A percentile compares a stretch with the other conserved stretches of the same genome.
These are phyloP conservation scores for Rhinoraja longicauda DNA, from an alignment of 2,797 vertebrate species.

Conservation along the genomic window DNA sequence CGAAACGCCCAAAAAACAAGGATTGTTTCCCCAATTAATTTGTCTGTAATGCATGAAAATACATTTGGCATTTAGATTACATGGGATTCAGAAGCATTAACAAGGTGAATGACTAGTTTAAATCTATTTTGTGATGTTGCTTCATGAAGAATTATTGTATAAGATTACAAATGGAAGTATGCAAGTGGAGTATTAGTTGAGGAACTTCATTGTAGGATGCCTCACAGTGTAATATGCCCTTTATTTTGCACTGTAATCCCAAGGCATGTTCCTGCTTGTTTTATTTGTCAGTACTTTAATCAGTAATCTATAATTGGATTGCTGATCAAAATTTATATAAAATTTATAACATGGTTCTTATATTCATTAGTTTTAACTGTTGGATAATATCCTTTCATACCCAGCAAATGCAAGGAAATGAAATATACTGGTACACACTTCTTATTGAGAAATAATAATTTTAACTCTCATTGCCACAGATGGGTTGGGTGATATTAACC, in stretches of 20 bases:
- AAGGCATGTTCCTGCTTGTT: not conserved
- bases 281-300: not conserved
- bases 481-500: not conserved
- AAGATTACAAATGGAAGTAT: not conserved
- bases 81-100: not conserved
- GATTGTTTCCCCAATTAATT: too few relatives aligned
- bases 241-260: not conserved
- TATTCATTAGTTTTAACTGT: not conserved
- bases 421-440: not conserved
- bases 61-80: not conserved
- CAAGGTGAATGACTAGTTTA: not conserved
- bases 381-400: not conserved
- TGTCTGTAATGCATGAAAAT: not conserved
- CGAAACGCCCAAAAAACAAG: too few relatives aligned
- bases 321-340: not conserved
- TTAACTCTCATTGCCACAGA: not conserved
- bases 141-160: not conserved
- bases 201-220: not conserved
- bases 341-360: not conserved
- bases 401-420: not conserved
- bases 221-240: not conserved
- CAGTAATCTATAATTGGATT: not conserved
- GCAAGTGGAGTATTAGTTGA: not conserved
- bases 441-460: not conserved
- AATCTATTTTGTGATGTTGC: not conserved